Base-by-base conservation (phyloP, 2,888 invertebrate genomes). In the Trachelus iudaicus region DNA sequence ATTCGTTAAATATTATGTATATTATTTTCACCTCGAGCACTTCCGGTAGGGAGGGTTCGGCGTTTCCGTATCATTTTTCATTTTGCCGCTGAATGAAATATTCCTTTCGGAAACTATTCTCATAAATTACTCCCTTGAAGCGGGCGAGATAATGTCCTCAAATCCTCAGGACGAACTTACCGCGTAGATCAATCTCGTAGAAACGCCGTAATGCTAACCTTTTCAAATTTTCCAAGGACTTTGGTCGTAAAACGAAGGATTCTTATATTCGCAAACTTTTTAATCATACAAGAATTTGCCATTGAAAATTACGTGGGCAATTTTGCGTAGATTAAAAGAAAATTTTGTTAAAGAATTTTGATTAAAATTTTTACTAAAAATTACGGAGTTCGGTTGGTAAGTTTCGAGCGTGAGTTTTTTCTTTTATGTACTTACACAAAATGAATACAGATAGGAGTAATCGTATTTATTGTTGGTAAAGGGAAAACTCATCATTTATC, bases 71-170 rank as follows among this genome's bases (percentile, higher is more conserved):
- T 9, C 56, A 56, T 56, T 56, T 56, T 56, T 56, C 56, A 56
- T 56, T 56, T 56, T 69, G 1, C 71, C 15, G 34, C 74, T 68
- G 69, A 74, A 77, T 73, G 81, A 81, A 84, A 82, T 84, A 84
- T 85, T 84, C 79, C 78, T 69, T 81, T 79, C 80, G 73, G 82
- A 86, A 87, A 88, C 86, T 88, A 86, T 71, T 83, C 82, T 83
- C 84, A 87, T 88, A 86, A 88, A 88, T 88, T 86, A 85, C 84
- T 77, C 75, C 77, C 75, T 76, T 78, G 76, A 81, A 84, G 84
- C 86, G 83, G 83, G 1, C 82, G 85, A 88, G 87, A 89, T 89
- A 89, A 86, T 87, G 87, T 89, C 86, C 82, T 88, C 88, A 85
- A 89, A 88, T 88, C 85, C 86, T 81, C 87, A 80, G 82, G 83